Evolutionary conservation across 2,797 vertebrate genomes (phyloP), one percentile per base, ranked within the genome.

Genomic region (Diglossa cyanea): DNA sequence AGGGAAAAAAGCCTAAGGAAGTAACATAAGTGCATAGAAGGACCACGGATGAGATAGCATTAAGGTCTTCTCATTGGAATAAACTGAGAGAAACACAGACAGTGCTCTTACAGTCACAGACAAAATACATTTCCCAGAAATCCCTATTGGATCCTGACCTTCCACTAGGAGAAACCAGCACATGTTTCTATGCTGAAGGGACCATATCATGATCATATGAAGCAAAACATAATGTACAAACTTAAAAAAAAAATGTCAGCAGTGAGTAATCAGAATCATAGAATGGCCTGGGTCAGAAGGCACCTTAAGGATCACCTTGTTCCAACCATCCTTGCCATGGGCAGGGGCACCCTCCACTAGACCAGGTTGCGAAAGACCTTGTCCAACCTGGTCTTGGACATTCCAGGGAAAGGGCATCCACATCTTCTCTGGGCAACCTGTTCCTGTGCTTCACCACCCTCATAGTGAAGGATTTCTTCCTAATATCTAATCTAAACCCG

Each of bases 61-160:
- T 55, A 26, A 61, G 23, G 20, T 71, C 31, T 61, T 81, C 67
- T 76, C n/a, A 63, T 2, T 71, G 37, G 37, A 53, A 54, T 51
- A 77, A 79, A 71, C 42, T 33, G 37, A 48, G 57, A 79, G 35
- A 85, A 76, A 91, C 10, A 87, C n/a, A 82, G 93, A 84, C 17
- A 87, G 24, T 6, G 5, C 57, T 79, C 19, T 67, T 54, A 48
- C 10, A 78, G 58, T 42, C 51, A 62, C 9, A 66, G 47, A 24
- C 17, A 67, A 88, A 83, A 95, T 89, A 44, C 45, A 89, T 88
- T 95, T 95, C 75, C 55, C 81, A 92, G 92, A 95, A 94, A 72
- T 13, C 1, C 5, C 33, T 87, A 17, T 70, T 85, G 85, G 48
- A 63, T 55, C 39, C 39, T 71, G 61, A 81, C 68, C 51, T 83